Conservation (phyloP, 2,113 vertebrate genomes). For the Canis aureus region DNA sequence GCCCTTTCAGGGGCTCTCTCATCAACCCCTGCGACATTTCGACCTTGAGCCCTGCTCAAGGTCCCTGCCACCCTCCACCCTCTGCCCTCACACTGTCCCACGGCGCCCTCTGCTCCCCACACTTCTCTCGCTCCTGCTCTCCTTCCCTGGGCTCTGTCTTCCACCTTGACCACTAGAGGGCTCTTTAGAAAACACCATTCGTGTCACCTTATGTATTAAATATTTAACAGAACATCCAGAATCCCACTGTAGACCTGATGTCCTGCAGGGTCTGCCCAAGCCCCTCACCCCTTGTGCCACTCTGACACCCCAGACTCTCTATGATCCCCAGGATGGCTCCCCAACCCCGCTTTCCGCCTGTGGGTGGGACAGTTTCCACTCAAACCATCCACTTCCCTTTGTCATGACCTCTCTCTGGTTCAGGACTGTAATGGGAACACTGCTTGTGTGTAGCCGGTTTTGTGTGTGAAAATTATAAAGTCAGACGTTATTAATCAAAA, state of each 20-base stretch:
- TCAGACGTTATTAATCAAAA: neutral
- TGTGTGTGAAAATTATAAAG: neutral
- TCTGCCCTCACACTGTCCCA: too few relatives aligned
- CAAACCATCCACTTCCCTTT: neutral
- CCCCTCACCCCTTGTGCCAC: fast-evolving
- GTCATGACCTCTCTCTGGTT: neutral
- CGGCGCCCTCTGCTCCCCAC: neutral
- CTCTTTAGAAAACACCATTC: neutral
- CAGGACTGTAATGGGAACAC: neutral
- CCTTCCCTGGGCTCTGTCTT: too few relatives aligned
- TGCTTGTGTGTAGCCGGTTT: neutral
- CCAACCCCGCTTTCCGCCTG: fast-evolving
- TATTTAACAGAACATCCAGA: neutral
- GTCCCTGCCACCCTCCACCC: neutral
- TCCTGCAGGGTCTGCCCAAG: neutral
- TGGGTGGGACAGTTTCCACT: neutral
- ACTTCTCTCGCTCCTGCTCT: neutral
- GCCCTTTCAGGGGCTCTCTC: neutral
- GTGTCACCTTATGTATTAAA: neutral
- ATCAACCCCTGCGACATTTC: neutral
- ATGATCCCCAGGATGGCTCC: fast-evolving
- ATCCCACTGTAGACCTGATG: neutral
- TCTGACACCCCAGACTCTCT: neutral
- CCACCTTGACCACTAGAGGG: neutral
- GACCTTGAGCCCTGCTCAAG: too few relatives aligned